A percentile compares a stretch with the other conserved stretches of the same genome.
These are phyloP conservation scores for Diorhabda carinulata DNA, from an alignment of 1,140 invertebrate species.

Conservation along the genomic window DNA sequence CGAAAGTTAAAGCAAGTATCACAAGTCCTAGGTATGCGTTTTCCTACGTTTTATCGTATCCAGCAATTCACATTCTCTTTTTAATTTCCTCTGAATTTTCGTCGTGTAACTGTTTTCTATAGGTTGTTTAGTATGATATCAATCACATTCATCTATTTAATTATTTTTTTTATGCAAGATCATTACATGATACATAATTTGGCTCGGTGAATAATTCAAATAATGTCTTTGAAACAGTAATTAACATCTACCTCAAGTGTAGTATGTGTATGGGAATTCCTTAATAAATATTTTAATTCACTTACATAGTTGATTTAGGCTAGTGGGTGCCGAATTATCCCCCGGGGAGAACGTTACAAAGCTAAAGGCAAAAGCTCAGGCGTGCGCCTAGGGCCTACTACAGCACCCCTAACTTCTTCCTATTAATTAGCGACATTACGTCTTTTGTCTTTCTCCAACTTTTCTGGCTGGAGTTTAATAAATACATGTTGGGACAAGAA, in stretches of 20 bases:
- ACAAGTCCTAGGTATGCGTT: no score
- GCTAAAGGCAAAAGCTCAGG: conserved; percentile 33
- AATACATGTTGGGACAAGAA: conserved; percentile 10
- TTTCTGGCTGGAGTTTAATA: conserved; percentile 14
- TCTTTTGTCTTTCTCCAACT: conserved; percentile 28
- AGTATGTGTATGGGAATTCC: conserved; percentile 45
- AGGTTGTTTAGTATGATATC: no score
- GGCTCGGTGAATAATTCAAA: conserved; percentile 25
- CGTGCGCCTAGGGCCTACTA: not conserved
- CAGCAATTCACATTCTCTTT: no score
- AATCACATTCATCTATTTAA: no score
- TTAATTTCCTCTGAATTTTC: no score
- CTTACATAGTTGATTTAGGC: conserved; percentile 48
- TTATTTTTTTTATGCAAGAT: no score
- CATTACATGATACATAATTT: no score
- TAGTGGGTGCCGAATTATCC: conserved; percentile 40
- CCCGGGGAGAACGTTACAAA: conserved; percentile 42
- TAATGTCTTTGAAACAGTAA: conserved; percentile 43
- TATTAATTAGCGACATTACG: conserved; percentile 46
- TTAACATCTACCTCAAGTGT: conserved; percentile 39
- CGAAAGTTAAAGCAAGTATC: no score
- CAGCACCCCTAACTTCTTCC: conserved; percentile 37
- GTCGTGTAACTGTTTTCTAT: no score
- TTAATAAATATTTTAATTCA: conserved; percentile 51
- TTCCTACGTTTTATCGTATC: no score